Evolutionary conservation across 2,113 vertebrate species (phyloP), one percentile per base, ranked within the genome.

Genomic region (Beaufortia kweichowensis): DNA sequence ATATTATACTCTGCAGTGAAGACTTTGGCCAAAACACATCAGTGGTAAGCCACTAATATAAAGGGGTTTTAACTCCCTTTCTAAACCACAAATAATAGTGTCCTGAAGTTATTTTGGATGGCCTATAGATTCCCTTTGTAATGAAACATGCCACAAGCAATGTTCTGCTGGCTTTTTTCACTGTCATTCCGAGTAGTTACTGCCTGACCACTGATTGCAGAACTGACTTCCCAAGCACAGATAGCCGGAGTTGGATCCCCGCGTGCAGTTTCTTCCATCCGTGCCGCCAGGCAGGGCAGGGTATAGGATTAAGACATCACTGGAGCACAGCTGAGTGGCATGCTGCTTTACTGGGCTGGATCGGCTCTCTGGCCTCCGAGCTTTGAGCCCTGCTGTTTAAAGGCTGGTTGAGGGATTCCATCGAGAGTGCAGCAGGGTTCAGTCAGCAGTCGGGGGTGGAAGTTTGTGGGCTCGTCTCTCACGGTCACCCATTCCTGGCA

Each of bases 321-420:
- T 84, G 79, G 78, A 81, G 69, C 68, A 83, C 76, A 21, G 75
- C 83, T 89, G 86, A 87, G 85, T 79, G 46, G 77, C 82, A 53
- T 87, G 84, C 77, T 83, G 80, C 85, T 91, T 90, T 88, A 91
- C 88, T 87, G 86, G 86, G 65, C 71, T 71, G 85, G 87, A 88
- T 89, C 87, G 82, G 86, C 87, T 81, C 86, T 84, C 82, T 75
- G 87, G 75, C 86, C 79, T 82, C 80, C 79, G 68, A 75, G 84
- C 89, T 91, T 89, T 90, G 89, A 87, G 88, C 63, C 90, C 91
- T 88, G 90, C 91, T 91, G 89, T 91, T 89, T 90, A 86, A 89
- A 77, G 83, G 78, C 74, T 84, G 87, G 84, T 85, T 88, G 84
- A 82, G 87, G 87, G 89, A 90, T 90, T 90, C 88, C 87, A 88